Conservation (phyloP, 2,113 vertebrate species). For the Alexandromys fortis region DNA sequence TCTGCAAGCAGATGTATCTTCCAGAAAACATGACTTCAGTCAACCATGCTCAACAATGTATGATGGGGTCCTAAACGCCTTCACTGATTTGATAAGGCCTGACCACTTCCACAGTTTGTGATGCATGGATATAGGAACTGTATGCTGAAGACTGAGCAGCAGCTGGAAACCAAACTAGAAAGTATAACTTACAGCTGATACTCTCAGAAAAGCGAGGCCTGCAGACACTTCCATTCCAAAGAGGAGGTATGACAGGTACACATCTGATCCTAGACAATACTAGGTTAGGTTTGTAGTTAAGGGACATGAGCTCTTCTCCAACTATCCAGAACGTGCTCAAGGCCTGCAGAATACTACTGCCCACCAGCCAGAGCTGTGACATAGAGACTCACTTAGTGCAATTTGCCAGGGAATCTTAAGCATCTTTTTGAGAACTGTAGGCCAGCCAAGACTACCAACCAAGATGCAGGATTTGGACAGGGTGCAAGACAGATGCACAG, state of each 20-base stretch:
- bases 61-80: background rate
- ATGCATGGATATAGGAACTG: background rate
- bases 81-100: background rate
- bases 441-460: background rate
- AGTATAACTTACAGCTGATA: background rate
- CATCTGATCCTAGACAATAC: background rate
- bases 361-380: background rate
- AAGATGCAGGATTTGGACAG: background rate
- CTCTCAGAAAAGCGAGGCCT: background rate
- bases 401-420: background rate
- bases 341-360: background rate
- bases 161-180: background rate
- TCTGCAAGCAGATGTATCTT: background rate
- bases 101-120: background rate
- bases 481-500: background rate
- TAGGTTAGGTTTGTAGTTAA: background rate
- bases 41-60: background rate
- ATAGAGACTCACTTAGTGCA: no score
- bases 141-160: background rate
- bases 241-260: accelerated
- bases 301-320: background rate
- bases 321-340: background rate
- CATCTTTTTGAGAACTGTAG: background rate
- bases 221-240: background rate
- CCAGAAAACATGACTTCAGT: background rate